phyloP scores from a whole-genome alignment of 1,140 invertebrate species.

The Magallana angulata region DNA sequence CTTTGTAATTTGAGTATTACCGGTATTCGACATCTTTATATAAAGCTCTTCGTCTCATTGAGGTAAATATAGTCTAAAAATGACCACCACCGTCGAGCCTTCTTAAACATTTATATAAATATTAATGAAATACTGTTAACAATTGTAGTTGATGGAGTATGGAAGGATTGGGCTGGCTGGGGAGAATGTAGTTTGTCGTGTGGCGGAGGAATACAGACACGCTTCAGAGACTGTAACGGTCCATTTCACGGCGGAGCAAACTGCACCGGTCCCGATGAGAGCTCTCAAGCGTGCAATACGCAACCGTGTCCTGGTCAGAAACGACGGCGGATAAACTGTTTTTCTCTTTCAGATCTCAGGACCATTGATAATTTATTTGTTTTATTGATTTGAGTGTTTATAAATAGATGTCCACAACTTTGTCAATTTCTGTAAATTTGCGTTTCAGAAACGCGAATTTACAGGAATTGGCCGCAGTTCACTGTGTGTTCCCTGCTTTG shows the following conservation, averaged over 20 bases:
- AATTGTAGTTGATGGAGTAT: conserved; percentile 52
- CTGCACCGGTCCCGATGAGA: conserved; percentile 60
- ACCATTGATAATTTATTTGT: not conserved
- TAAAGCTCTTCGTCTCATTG: too few relatives aligned
- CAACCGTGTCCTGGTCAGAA: conserved; percentile 52
- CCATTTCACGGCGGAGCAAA: conserved; percentile 68
- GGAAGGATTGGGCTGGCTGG: conserved; percentile 47
- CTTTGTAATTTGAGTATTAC: too few relatives aligned
- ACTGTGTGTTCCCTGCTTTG: conserved; percentile 26
- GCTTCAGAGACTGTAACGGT: conserved; percentile 66
- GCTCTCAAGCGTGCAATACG: conserved; percentile 60
- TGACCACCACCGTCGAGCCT: too few relatives aligned
- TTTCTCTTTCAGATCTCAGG: conserved; percentile 25
- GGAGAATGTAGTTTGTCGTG: conserved; percentile 59
- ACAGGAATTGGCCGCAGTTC: not conserved
- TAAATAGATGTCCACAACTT: not conserved
- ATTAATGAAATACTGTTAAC: not conserved
- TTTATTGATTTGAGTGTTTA: not conserved
- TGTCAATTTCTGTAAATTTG: not conserved
- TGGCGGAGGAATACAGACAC: conserved; percentile 67
- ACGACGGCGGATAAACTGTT: not conserved
- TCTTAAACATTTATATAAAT: too few relatives aligned
- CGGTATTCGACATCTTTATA: too few relatives aligned
- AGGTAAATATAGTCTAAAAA: too few relatives aligned
- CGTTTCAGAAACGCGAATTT: not conserved